These are phyloP conservation scores for Benthosema pterotum DNA, from an alignment of 2,797 vertebrate genomes.

Conservation along the genomic window DNA sequence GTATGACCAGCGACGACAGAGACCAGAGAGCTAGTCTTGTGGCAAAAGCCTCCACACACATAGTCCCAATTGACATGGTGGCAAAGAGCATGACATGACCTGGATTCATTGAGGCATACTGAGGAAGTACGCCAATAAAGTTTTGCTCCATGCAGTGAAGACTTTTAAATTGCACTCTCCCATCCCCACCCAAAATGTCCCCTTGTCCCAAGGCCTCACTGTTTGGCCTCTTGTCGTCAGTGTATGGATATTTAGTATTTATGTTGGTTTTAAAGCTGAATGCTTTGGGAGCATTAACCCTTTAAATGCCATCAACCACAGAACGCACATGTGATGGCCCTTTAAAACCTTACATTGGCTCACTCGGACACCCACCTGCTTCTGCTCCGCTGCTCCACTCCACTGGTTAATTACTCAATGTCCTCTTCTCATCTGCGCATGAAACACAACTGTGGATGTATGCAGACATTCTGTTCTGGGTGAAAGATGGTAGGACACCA, in stretches of 20 bases:
- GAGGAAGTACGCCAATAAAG: too few relatives aligned
- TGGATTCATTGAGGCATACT: background rate
- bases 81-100: constrained; percentile 21
- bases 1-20: constrained; percentile 41
- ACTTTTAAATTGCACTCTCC: too few relatives aligned
- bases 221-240: constrained; percentile 11
- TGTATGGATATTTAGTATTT: constrained; percentile 21
- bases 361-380: constrained; percentile 28
- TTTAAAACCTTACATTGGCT: constrained; percentile 67
- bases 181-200: background rate
- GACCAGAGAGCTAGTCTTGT: constrained; percentile 35
- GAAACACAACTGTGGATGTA: constrained; percentile 7
- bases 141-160: too few relatives aligned
- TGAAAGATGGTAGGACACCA: background rate
- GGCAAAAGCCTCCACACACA: constrained; percentile 24
- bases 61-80: constrained; percentile 18
- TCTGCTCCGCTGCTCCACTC: constrained; percentile 47
- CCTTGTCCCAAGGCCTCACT: background rate
- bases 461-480: constrained; percentile 28
- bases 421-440: constrained; percentile 14
- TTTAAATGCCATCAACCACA: constrained; percentile 75
- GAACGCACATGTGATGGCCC: constrained; percentile 74
- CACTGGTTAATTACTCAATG: too few relatives aligned
- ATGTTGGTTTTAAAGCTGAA: constrained; percentile 35
- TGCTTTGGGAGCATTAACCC: constrained; percentile 74